Base-by-base conservation (phyloP, 1,140 invertebrate genomes). In the Bombus confusus region DNA sequence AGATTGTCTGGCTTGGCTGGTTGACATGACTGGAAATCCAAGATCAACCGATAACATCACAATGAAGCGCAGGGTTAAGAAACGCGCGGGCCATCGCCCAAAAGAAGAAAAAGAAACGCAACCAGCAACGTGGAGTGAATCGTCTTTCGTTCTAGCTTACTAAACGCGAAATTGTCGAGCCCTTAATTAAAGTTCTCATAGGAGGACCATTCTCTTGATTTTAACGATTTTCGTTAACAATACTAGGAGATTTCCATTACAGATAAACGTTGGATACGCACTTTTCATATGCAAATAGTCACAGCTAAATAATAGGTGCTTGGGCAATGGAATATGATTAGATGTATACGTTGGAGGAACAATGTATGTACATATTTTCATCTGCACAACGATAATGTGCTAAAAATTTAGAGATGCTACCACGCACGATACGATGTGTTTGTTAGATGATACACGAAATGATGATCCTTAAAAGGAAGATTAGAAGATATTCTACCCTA, bases 1-100 rank as follows among this genome's bases (percentile, higher is more conserved):
- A 87, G 91, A 91, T 91, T 34, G 81, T 80, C 86, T 86, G 83
- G 80, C 71, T 47, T 79, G 72, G 68, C 79, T 76, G 79, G 85
- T 88, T 91, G 89, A 90, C 88, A 91, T 86, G 89, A 85, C 90
- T 87, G 73, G 83, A 89, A 90, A 91, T 86, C 81, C 77, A 80
- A 92, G 89, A 91, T 91, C 71, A 25, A 39, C 72, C 81, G 89
- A 92, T 91, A 92, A 81, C 62, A 83, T 80, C 59, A 78, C 52
- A 85, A 81, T 62, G 76, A 43, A 69, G 79, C 72, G 47, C 25
- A 59, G 47, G 59, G 64, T 88, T 76, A 69, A 87, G 68, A 79
- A 82, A 68, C 77, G 31, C 57, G n/a, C 28, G 10, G 68, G 37
- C 25, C 25, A 39, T 82, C 34, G n/a, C 43, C 18, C 13, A 18